Base-by-base conservation (phyloP, 2,113 vertebrate genomes). In the Chroicocephalus ridibundus region DNA sequence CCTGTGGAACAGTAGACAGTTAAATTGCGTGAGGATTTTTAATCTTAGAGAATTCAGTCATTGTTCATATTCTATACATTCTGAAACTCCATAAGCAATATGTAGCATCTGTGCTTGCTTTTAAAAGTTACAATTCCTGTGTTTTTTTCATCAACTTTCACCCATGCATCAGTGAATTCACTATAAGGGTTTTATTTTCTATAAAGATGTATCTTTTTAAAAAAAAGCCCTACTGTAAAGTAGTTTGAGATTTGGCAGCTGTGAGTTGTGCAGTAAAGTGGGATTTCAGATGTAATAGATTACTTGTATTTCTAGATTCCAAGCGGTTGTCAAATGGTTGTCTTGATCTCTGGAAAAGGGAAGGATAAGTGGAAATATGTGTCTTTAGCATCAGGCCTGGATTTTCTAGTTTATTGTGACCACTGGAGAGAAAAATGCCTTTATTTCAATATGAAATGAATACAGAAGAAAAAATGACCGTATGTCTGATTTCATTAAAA, bases 261-360 rank as follows among this genome's bases (percentile, higher is more conserved):
- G 57, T 93, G 38, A 94, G 46, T 91, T 94, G 62, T 87, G 57
- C 25, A 92, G 52, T 55, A 92, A 61, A 75, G 49, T 92, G 76
- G n/a, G 75, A 87, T 95, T 97, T 97, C 79, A 87, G 83, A 79
- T 92, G 92, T 90, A 89, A 90, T 95, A 89, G 88, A 92, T 97
- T 95, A 81, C 68, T 94, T 91, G 15, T 8, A 72, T 92, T 97
- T 98, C 83, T 69, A 78, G 86, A 90, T 94, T 94, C 64, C 79
- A 87, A 49, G 76, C 18, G 2, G 82, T 94, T 97, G 94, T 97
- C 77, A 87, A 71, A 95, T 86, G 70, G 47, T 79, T 92, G 81
- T 71, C 72, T 90, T 94, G 81, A 95, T 94, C 80, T 92, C 85
- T 96, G 60, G 83, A 86, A 96, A 84, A 90, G 3, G 7, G 34